phyloP scores from a whole-genome alignment of 37 sponge, comb jelly and placozoan species.

The Theonella swinhoei region DNA sequence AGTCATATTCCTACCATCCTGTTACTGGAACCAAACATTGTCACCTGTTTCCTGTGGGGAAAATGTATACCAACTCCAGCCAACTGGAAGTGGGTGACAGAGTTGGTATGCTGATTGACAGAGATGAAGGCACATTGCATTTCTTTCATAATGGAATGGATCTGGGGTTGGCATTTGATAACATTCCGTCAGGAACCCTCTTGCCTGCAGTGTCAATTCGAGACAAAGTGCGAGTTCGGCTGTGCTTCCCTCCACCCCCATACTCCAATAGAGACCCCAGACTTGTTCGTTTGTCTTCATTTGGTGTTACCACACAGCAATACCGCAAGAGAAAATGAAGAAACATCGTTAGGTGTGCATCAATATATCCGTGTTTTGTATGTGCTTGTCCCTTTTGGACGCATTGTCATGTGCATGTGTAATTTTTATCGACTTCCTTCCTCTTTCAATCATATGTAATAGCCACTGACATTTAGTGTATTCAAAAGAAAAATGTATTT shows the following conservation, averaged over 20 bases:
- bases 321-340: too few relatives aligned
- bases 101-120: conserved; percentile 47
- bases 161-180: conserved; percentile 50
- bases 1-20: conserved; percentile 35
- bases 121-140: not conserved
- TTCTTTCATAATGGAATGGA: conserved; percentile 56
- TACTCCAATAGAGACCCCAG: conserved; percentile 22
- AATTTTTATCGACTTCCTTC: too few relatives aligned
- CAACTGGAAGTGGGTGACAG: conserved; percentile 25
- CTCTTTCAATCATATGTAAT: too few relatives aligned
- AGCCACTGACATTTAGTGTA: too few relatives aligned
- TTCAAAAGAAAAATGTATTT: too few relatives aligned
- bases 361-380: too few relatives aligned
- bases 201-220: conserved; percentile 49
- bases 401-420: too few relatives aligned
- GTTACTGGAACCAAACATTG: conserved; percentile 17
- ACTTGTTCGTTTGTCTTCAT: conserved; percentile 3
- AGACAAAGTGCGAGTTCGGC: conserved; percentile 43
- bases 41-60: not conserved
- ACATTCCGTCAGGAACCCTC: not conserved
- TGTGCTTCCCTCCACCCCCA: conserved; percentile 61
- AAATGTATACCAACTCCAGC: not conserved
- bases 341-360: too few relatives aligned
- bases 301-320: not conserved
- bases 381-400: too few relatives aligned